Base-by-base conservation (phyloP, 2,797 vertebrate species). In the Mus minutoides region DNA sequence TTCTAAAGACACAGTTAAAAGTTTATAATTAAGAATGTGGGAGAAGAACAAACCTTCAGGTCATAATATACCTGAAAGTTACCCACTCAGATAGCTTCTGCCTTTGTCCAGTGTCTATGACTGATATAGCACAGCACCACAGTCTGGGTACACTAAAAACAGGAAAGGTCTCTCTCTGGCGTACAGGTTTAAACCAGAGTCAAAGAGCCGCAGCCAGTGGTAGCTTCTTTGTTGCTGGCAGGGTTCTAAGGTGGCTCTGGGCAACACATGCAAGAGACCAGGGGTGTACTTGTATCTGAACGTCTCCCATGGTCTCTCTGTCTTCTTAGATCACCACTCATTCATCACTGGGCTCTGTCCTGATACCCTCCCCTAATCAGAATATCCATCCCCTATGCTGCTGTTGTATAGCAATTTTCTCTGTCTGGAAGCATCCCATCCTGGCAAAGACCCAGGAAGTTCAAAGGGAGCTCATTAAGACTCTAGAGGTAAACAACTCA, bases 351-450 rank as follows among this genome's bases (percentile, higher is more conserved):
- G 49, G 19, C 17, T 58, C 4, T 3, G 19, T 62, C 37, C 37
- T 58, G 60, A 6, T 46, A 24, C 40, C 19, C 60, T 78, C 29
- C 2, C n/a, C 58, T 69, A 34, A 46, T 19, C 91, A 52, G 62
- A n/a, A 4, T n/a, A 3, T 5, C 16, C 16, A 11, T 6, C 0
- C 2, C 24, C 58, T 10, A 17, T 22, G 21, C 78, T 40, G 34
- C 34, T 4, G 24, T 14, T 71, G 3, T 52, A 2, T 6, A 69
- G 34, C 21, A 52, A 37, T 86, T 71, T 10, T 69, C 43, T 86
- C 62, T 52, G 46, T 37, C 34, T 37, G 14, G 22, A n/a, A 86
- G 22, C 26, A 34, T 84, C 34, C 37, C 40, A 46, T 34, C 40
- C 60, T 21, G 46, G 46, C 7, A 22, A 69, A 16, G 46, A 21